phyloP scores from a whole-genome alignment of 2,113 vertebrate species.

The Sterrhoptilus dennistouni region DNA sequence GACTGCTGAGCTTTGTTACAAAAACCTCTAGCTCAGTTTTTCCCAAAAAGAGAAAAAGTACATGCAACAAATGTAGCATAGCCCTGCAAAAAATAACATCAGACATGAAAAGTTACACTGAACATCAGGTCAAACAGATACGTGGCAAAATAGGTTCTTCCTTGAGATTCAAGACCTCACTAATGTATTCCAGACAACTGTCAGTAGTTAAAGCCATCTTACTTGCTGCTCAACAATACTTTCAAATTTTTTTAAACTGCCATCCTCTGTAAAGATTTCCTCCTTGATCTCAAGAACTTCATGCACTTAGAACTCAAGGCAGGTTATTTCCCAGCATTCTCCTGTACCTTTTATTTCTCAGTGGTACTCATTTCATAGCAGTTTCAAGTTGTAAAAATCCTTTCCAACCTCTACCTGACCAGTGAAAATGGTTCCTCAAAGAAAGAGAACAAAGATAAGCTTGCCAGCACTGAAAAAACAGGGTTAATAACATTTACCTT shows the following conservation, averaged over 20 bases:
- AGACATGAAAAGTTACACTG: not conserved
- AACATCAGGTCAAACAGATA: not conserved
- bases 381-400: not conserved
- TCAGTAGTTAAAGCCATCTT: not conserved
- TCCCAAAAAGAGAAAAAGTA: not conserved
- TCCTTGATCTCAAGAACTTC: not conserved
- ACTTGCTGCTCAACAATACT: not conserved
- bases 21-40: not conserved
- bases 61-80: not conserved
- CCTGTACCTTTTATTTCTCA: not conserved
- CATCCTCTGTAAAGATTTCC: not conserved
- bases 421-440: not conserved
- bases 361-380: not conserved
- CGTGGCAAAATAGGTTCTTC: not conserved
- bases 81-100: not conserved
- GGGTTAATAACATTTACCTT: not conserved
- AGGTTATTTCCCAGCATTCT: not conserved
- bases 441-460: not conserved
- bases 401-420: not conserved
- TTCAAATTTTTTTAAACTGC: not conserved
- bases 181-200: not conserved
- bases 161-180: not conserved
- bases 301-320: not conserved
- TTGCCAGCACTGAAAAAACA: not conserved
- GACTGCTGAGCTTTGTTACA: not conserved